Evolutionary conservation across 2,113 vertebrate genomes (phyloP), one percentile per base, ranked within the genome.

Genomic region (Spea multiplicata): DNA sequence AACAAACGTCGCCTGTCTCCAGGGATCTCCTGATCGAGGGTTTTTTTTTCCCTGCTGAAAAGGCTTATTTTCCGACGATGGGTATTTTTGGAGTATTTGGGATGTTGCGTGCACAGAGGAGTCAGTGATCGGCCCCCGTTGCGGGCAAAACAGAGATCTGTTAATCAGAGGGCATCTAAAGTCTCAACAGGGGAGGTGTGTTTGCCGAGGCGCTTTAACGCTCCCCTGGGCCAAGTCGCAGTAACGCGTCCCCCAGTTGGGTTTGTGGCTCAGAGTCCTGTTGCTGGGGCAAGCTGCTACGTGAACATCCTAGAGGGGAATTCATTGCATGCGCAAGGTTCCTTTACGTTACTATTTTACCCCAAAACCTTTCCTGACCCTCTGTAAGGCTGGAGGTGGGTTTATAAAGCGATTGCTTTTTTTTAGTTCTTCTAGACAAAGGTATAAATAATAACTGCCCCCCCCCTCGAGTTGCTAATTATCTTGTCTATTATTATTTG

Each of bases 61-160:
- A 49, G 57, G 47, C 17, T 14, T 4, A 66, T 72, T 72, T 78
- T 72, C n/a, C 44, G 47, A 30, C 59, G 30, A 47, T 10, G 5
- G 48, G 69, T 78, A 72, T 78, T 78, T 78, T 78, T 78, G 47
- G 76, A 66, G 30, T 14, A n/a, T 47, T 13, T 4, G 57, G 68
- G 30, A 44, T 3, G 46, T 72, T 52, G 13, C 49, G 68, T 55
- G 48, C 44, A 44, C 53, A 17, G 17, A 64, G 49, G 5, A 64
- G 76, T 65, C 67, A 64, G 66, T 46, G 46, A 64, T 6, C 5
- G 8, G 14, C 50, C 49, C 49, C 44, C 72, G 69, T 46, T 65
- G 76, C 66, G 69, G 76, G 48, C 55, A n/a, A 44, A 30, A 30
- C 2, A 66, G 17, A 47, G 44, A 47, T 44, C 59, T 8, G 7